Base-by-base conservation (phyloP, 2,113 vertebrate species). In the Peromyscus polionotus region DNA sequence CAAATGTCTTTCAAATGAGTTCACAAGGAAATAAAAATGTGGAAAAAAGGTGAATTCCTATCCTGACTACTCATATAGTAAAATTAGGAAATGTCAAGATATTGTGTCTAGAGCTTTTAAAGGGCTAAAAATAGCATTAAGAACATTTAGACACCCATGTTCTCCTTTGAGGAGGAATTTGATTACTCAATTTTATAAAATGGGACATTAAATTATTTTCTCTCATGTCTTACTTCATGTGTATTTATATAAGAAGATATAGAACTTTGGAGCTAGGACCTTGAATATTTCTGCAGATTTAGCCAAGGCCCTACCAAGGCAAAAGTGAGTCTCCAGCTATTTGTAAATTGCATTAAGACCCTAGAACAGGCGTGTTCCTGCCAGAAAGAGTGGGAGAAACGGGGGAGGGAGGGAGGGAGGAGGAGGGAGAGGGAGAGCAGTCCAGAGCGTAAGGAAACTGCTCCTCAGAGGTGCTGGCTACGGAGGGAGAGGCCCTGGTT, bases 181-280 rank as follows among this genome's bases (percentile, higher is more conserved):
- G 73, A 88, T 97, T 93, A 94, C 76, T 97, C 97, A 93, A 67
- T 97, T 97, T 97, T 94, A 88, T 93, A 94, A 97, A 95, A 94
- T 94, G 94, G 95, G 93, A 76, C 63, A 95, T 96, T 95, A 94
- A 94, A 75, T 97, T 92, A 95, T 93, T 95, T 93, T 94, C 54
- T 65, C 73, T 96, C 85, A 93, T 92, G 94, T 86, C 90, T 94
- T 72, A 92, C 88, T 97, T 96, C 45, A 36, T 79, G 26, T 80
- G 1, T 97, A 94, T 97, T 97, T 96, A 97, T 92, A 95, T 85
- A 79, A 86, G 89, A 93, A 90, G 22, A 84, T 92, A 67, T 68
- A 70, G 42, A 88, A 59, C 61, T 57, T 84, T 92, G 51, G 70
- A 96, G 16, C 48, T 83, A 42, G 17, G 59, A 57, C 48, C 67